Base-by-base conservation (phyloP, 1,140 invertebrate genomes). In the Drosophila repletoides region DNA sequence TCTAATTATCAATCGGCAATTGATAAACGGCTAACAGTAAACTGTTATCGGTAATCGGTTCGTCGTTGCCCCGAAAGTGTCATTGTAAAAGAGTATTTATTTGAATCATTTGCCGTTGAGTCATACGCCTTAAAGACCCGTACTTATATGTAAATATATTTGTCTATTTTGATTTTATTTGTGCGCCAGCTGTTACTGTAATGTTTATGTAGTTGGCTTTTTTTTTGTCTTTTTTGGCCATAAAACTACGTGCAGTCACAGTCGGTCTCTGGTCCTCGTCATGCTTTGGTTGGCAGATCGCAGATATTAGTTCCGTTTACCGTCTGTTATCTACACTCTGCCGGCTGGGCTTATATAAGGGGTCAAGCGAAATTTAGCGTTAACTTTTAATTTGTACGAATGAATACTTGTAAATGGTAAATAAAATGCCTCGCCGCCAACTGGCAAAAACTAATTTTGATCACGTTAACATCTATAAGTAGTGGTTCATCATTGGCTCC, bases 261-360 rank as follows among this genome's bases (percentile, higher is more conserved):
- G 31, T 2, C n/a, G 12, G 31, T 5, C 5, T 19, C 36, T 3
- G 9, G 3, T 40, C 36, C 19, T 40, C 19, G 17, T 26, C 33
- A 14, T 24, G 10, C 41, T 31, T 55, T 24, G 10, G 17, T 34
- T 26, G 26, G 33, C 14, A 45, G 51, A 60, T 60, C 24, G 56
- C 29, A 21, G 34, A 46, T 26, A 77, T 81, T 84, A 84, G 77
- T 81, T 81, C 79, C 77, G 77, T 81, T 81, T 60, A 38, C 52
- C 36, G 61, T 38, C 36, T 9, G 41, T 77, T 63, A n/a, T n/a
- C n/a, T n/a, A n/a, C n/a, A n/a, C n/a, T n/a, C n/a, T n/a, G n/a
- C n/a, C n/a, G n/a, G n/a, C n/a, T n/a, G n/a, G 67, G 59, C 60
- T 83, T 83, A 84, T 48, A 45, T 79, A 83, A 83, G 69, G 56